Evolutionary conservation across 2,113 vertebrate species (phyloP).

Genomic region (Amazona guildingii): DNA sequence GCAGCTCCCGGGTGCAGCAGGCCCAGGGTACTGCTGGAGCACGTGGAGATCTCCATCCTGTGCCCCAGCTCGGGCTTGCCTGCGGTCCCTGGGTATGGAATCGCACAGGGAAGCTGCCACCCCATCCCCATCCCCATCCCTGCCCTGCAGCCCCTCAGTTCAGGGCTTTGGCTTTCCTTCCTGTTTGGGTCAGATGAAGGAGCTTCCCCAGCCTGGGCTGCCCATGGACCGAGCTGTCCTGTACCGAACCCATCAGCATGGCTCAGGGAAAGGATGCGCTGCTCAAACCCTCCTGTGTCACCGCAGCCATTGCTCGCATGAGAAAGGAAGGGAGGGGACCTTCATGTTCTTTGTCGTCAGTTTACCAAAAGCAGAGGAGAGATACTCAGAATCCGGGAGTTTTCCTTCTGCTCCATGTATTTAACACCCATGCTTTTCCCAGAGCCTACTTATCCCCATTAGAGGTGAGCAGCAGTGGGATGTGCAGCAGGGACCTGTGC

Average conservation of each 20-base stretch:
- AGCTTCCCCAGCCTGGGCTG: not conserved
- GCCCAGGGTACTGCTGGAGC: accelerated
- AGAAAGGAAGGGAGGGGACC: not conserved
- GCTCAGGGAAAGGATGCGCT: not conserved
- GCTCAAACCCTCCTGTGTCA: not conserved
- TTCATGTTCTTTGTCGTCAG: not conserved
- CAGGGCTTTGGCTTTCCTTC: not conserved
- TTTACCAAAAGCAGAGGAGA: not conserved
- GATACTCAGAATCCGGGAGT: accelerated
- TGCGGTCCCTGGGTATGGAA: accelerated
- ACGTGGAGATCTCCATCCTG: too few relatives aligned
- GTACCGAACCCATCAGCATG: accelerated
- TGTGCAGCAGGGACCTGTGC: accelerated
- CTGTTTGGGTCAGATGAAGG: accelerated
- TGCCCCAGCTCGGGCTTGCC: not conserved
- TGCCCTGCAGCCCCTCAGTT: too few relatives aligned
- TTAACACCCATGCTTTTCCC: accelerated
- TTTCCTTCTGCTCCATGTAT: not conserved
- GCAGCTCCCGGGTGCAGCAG: not conserved
- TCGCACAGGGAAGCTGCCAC: not conserved
- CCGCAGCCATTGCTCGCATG: accelerated
- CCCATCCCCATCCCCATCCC: not conserved
- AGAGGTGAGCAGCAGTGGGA: not conserved
- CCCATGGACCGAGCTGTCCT: accelerated
- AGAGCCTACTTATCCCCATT: not conserved